Percentiles rank a stretch among this genome's conserved stretches.
Evolutionary conservation across 1,140 invertebrate genomes (phyloP).

Genomic region (Atta cephalotes): DNA sequence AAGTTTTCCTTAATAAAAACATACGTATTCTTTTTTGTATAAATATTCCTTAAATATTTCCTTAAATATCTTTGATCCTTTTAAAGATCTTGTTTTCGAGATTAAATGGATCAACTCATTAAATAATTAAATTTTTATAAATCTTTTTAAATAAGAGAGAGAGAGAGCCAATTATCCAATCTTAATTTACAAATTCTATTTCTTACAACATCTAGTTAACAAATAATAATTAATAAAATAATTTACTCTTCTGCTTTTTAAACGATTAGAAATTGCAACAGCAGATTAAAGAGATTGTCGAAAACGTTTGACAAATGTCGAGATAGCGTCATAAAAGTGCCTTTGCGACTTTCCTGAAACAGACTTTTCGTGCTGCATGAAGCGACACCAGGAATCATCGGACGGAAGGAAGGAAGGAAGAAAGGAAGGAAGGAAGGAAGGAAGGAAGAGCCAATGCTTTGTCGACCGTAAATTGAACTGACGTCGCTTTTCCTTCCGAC

Average conservation of each 20-base stretch:
- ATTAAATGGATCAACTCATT: neutral
- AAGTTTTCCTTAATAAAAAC: neutral
- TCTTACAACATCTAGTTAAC: neutral
- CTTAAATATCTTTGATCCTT: constrained; percentile 6
- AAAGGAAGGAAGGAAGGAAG: constrained; percentile 35
- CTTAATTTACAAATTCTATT: neutral
- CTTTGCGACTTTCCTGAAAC: constrained; percentile 47
- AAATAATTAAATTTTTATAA: constrained; percentile 17
- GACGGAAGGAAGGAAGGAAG: constrained; percentile 46
- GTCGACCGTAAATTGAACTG: constrained; percentile 61
- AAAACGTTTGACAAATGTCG: constrained; percentile 31
- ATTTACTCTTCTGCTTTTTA: constrained; percentile 7
- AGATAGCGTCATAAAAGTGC: neutral
- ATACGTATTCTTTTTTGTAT: neutral
- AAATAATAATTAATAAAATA: neutral
- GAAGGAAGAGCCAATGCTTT: constrained; percentile 29
- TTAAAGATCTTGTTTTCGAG: neutral
- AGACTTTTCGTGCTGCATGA: constrained; percentile 12
- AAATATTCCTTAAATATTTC: constrained; percentile 14
- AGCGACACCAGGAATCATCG: constrained; percentile 23
- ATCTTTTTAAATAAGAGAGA: neutral
- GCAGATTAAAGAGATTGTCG: constrained; percentile 58
- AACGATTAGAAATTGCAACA: neutral
- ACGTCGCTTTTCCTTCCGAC: constrained; percentile 56
- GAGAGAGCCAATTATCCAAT: neutral